These are phyloP conservation scores for Patiria pectinifera DNA, from an alignment of 53 echinoderm and acorn worm species.

Conservation along the genomic window DNA sequence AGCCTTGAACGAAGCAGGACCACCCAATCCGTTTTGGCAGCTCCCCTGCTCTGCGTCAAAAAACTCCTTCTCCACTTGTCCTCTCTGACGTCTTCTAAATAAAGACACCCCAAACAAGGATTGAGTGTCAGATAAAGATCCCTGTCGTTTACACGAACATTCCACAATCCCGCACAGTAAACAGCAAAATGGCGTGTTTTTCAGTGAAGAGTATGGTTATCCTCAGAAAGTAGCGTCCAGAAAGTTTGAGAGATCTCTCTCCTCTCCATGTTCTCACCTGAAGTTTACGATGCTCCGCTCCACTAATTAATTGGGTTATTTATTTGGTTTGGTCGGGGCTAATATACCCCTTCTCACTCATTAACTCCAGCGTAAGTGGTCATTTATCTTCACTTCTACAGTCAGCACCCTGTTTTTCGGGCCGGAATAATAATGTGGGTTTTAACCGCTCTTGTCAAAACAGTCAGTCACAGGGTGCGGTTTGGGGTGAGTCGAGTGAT, in stretches of 20 bases:
- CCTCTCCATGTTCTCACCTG: not conserved
- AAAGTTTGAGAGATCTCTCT: not conserved
- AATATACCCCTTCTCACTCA: slow-evolving; percentile 21
- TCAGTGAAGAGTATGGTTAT: not conserved
- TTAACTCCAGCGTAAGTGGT: slow-evolving; percentile 6
- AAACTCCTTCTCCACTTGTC: slow-evolving; percentile 9
- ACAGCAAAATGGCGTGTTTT: slow-evolving; percentile 1
- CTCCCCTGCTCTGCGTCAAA: slow-evolving; percentile 52
- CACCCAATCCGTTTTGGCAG: slow-evolving; percentile 64
- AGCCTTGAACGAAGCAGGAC: slow-evolving; percentile 38
- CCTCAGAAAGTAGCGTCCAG: not conserved
- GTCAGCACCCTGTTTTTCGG: not conserved
- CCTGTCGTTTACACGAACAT: slow-evolving; percentile 54
- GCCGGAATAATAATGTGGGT: not conserved
- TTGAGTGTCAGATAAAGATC: slow-evolving; percentile 51
- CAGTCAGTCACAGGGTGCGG: slow-evolving; percentile 28
- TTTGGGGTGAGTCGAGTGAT: not conserved
- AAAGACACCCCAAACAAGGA: slow-evolving; percentile 57
- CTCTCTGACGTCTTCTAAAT: slow-evolving; percentile 37
- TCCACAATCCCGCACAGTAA: slow-evolving; percentile 28
- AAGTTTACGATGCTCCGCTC: not conserved
- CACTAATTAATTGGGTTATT: slow-evolving; percentile 48
- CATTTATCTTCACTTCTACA: slow-evolving; percentile 25
- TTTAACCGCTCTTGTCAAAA: slow-evolving; percentile 15
- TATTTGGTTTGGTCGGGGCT: slow-evolving; percentile 43